phyloP scores from a whole-genome alignment of 2,888 invertebrate genomes.

The Eupithecia insigniata region DNA sequence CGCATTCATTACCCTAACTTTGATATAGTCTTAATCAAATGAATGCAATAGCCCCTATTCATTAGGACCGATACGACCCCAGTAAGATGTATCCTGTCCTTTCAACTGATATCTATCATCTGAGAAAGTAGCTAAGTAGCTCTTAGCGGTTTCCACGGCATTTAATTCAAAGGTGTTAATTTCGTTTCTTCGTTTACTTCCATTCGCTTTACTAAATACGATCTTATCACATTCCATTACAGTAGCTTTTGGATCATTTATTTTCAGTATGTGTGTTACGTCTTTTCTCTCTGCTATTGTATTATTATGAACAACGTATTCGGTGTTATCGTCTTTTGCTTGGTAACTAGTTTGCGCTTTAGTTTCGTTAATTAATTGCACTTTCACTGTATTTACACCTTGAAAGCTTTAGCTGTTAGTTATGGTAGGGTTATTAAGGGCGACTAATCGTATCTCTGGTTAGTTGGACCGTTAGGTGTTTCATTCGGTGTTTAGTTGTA shows the following conservation, averaged over 20 bases:
- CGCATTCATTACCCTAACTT: background rate
- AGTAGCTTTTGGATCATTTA: slow-evolving; percentile 15
- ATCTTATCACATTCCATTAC: slow-evolving; percentile 16
- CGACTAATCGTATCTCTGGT: background rate
- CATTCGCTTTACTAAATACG: slow-evolving; percentile 16
- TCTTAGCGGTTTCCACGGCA: slow-evolving; percentile 52
- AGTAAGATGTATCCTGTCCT: slow-evolving; percentile 47
- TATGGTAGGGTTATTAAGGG: slow-evolving; percentile 18
- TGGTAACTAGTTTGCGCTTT: slow-evolving; percentile 51
- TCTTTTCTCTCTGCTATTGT: slow-evolving; percentile 38
- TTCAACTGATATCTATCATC: slow-evolving; percentile 49
- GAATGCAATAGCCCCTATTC: background rate
- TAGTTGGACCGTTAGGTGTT: background rate
- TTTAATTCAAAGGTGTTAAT: slow-evolving; percentile 55
- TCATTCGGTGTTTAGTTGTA: background rate
- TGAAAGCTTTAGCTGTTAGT: slow-evolving; percentile 45
- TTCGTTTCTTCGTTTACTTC: slow-evolving; percentile 44
- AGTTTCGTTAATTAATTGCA: slow-evolving; percentile 60
- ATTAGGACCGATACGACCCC: slow-evolving; percentile 4
- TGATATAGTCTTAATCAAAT: background rate
- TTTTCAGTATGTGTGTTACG: slow-evolving; percentile 17
- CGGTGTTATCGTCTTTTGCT: slow-evolving; percentile 42
- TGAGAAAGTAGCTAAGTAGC: slow-evolving; percentile 54
- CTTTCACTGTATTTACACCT: slow-evolving; percentile 60
- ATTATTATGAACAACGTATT: slow-evolving; percentile 42